Conservation (phyloP, 2,113 vertebrate genomes). For the Maccullochella peelii region DNA sequence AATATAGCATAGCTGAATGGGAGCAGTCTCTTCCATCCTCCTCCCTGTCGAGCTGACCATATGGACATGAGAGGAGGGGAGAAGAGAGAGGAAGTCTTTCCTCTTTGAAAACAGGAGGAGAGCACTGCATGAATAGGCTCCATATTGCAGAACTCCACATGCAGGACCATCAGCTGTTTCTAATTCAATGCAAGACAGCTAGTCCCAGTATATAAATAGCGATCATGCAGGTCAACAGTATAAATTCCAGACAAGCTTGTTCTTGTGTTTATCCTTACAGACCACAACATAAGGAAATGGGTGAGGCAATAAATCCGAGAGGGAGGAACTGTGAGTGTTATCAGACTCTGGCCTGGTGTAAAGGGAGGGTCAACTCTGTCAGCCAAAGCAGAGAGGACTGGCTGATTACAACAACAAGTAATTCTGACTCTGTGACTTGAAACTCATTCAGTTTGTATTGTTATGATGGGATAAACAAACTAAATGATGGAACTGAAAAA, state of each 20-base stretch:
- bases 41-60: constrained; percentile 68
- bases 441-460: neutral
- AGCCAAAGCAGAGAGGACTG: constrained; percentile 48
- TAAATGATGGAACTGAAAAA: constrained; percentile 26
- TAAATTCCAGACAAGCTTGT: constrained; percentile 50
- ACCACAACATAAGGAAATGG: constrained; percentile 44
- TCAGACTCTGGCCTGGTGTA: constrained; percentile 43
- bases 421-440: constrained; percentile 40
- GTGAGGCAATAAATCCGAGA: neutral
- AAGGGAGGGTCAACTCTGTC: constrained; percentile 42
- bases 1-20: constrained; percentile 46
- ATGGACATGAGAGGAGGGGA: constrained; percentile 60
- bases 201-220: constrained; percentile 42
- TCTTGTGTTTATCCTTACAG: constrained; percentile 29
- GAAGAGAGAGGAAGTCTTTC: constrained; percentile 51
- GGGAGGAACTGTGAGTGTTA: constrained; percentile 44
- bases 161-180: constrained; percentile 60
- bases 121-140: constrained; percentile 50
- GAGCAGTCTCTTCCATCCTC: constrained; percentile 14
- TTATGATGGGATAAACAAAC: constrained; percentile 1
- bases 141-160: constrained; percentile 63
- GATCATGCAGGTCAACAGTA: constrained; percentile 11
- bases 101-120: constrained; percentile 64
- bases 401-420: constrained; percentile 40
- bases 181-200: constrained; percentile 51